Percentiles rank a stretch among this genome's conserved stretches.
phyloP scores from a whole-genome alignment of 2,797 vertebrate species.

The Euphonia xanthogaster region DNA sequence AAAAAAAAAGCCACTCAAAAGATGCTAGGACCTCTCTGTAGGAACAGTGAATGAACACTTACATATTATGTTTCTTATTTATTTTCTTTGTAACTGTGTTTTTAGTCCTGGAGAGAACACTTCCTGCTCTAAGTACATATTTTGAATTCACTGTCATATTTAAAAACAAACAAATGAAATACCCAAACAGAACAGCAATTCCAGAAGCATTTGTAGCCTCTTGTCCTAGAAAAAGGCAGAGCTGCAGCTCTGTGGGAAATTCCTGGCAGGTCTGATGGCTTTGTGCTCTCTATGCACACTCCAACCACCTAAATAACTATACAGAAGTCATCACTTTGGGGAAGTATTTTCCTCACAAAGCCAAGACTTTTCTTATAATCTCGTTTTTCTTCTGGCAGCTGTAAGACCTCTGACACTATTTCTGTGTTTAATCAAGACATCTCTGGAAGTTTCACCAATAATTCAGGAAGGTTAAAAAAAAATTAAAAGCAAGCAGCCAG shows the following conservation, averaged over 20 bases:
- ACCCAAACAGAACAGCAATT: not conserved
- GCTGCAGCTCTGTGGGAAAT: not conserved
- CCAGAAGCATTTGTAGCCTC: not conserved
- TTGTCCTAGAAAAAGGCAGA: not conserved
- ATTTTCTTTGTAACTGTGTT: not conserved
- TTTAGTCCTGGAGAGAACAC: not conserved
- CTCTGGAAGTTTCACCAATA: not conserved
- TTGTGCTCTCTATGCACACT: not conserved
- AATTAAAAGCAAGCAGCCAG: not conserved
- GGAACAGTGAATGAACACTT: not conserved
- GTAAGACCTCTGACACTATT: not conserved
- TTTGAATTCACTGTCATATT: not conserved
- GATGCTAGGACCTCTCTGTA: not conserved
- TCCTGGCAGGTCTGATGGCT: not conserved
- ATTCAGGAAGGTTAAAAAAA: not conserved
- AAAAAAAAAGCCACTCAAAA: not conserved
- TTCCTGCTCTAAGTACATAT: not conserved
- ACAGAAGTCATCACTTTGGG: not conserved
- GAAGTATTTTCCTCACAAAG: not conserved
- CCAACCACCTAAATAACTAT: not conserved
- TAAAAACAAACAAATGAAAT: conserved; percentile 10
- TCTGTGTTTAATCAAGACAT: not conserved
- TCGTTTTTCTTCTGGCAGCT: not conserved
- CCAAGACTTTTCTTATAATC: not conserved
- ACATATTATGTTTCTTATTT: not conserved